Evolutionary conservation across 2,888 invertebrate genomes (phyloP), one percentile per base, ranked within the genome.

Genomic region (Prionchulus punctatus): DNA sequence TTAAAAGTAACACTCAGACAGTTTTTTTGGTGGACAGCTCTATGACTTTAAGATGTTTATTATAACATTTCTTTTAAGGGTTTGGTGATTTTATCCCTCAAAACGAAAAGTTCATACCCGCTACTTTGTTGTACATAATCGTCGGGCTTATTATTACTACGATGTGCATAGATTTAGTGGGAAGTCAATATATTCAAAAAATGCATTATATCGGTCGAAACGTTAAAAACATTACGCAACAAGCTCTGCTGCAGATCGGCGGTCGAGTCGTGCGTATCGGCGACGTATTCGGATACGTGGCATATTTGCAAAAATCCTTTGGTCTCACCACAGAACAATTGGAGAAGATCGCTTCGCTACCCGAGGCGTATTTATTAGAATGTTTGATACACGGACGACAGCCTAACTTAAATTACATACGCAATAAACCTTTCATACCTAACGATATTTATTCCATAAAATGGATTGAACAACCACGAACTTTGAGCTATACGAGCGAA

Each of bases 401-500:
- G 48, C 66, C 67, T 0, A 63, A 65, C 51, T 52, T 65, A 61
- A 66, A 66, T 55, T 27, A 52, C 2, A n/a, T 27, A 28, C 45
- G 42, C 15, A n/a, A 30, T 21, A 25, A 53, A 25, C 70, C 70
- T 1, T 70, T 64, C 59, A 66, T 70, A 7, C 70, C 70, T 7
- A 65, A 64, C 3, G 70, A 70, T 59, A 70, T 70, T 55, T 70
- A 67, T 58, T 68, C 66, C 53, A 69, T 68, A 62, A 48, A 62
- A 60, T 70, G 70, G 70, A 70, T 70, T 57, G 70, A 70, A 54
- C 69, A 70, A 45, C 70, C 69, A n/a, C 61, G 70, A 27, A 70
- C 70, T 4, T 53, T 69, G 4, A 66, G 66, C 43, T 68, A 67
- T 53, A 66, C 66, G 4, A 66, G 66, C 2, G 70, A 70, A 52